Evolutionary conservation across 2,113 vertebrate genomes (phyloP).

Genomic region (Phodopus roborovskii): DNA sequence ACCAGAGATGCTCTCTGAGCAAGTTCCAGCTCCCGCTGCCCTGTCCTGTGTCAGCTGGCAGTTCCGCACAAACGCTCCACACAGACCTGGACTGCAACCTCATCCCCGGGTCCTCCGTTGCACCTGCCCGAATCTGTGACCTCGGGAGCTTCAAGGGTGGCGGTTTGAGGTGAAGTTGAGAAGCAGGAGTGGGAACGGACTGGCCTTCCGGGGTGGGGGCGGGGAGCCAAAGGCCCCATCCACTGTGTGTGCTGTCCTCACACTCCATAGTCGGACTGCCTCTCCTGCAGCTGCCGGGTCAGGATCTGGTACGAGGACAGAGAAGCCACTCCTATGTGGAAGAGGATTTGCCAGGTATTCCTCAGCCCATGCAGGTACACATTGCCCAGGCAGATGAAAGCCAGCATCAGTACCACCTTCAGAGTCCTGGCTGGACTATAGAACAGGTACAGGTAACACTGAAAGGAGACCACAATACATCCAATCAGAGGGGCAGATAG

Average conservation of each 20-base stretch:
- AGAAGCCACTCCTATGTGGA: constrained; percentile 93
- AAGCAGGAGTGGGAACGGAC: neutral
- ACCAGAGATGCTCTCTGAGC: neutral
- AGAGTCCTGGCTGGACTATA: constrained; percentile 89
- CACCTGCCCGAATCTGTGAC: neutral
- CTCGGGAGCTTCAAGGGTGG: constrained; percentile 1
- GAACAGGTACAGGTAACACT: constrained; percentile 98
- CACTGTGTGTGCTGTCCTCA: constrained; percentile 79
- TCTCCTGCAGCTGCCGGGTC: constrained; percentile 90
- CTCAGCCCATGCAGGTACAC: constrained; percentile 90
- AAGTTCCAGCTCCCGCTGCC: neutral
- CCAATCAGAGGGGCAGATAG: neutral
- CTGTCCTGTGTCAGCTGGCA: neutral
- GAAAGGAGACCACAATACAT: constrained; percentile 62
- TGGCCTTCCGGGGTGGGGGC: neutral
- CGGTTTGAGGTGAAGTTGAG: neutral
- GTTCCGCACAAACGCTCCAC: neutral
- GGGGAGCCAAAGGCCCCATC: neutral
- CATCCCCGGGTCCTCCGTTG: neutral
- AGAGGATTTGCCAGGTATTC: constrained; percentile 94
- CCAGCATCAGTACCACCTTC: constrained; percentile 89
- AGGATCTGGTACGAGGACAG: constrained; percentile 92
- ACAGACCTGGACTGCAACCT: neutral
- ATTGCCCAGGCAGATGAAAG: constrained; percentile 91
- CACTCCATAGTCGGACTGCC: constrained; percentile 89